A percentile compares a stretch with the other conserved stretches of the same genome.
Evolutionary conservation across 1,140 invertebrate species (phyloP).

Genomic region (Drosophila pectinifera): DNA sequence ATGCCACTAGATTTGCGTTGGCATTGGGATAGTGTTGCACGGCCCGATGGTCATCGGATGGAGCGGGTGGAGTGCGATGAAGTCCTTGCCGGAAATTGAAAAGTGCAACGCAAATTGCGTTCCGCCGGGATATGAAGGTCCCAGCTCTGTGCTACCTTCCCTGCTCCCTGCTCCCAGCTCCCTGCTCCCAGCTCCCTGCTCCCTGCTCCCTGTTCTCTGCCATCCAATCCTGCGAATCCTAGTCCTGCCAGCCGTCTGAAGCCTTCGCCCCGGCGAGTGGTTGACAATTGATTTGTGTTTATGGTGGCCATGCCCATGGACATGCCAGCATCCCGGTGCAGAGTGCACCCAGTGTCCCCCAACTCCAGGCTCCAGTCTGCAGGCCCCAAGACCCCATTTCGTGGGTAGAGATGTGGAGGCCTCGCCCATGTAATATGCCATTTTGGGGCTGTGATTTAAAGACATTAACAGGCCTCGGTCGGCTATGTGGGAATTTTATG

Average conservation of each 20-base stretch:
- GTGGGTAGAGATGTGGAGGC: background rate
- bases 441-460: slow-evolving; percentile 76
- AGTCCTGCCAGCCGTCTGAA: slow-evolving; percentile 52
- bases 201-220: background rate
- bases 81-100: slow-evolving; percentile 77
- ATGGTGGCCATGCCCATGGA: slow-evolving; percentile 63
- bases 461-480: slow-evolving; percentile 59
- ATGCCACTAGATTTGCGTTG: slow-evolving; percentile 71
- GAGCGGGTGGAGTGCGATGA: slow-evolving; percentile 39
- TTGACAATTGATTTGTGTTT: slow-evolving; percentile 83
- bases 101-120: slow-evolving; percentile 81
- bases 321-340: slow-evolving; percentile 32
- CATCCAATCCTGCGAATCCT: slow-evolving; percentile 8
- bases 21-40: slow-evolving; percentile 73
- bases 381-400: background rate
- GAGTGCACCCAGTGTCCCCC: background rate
- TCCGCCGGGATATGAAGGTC: slow-evolving; percentile 54
- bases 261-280: slow-evolving; percentile 61
- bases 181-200: background rate
- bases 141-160: background rate
- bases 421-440: slow-evolving; percentile 64
- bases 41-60: slow-evolving; percentile 27
- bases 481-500: slow-evolving; percentile 39
- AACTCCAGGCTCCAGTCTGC: background rate
- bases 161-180: slow-evolving; percentile 1